Evolutionary conservation across 2,888 invertebrate genomes (phyloP).

Genomic region (Linnaemya vulpina): DNA sequence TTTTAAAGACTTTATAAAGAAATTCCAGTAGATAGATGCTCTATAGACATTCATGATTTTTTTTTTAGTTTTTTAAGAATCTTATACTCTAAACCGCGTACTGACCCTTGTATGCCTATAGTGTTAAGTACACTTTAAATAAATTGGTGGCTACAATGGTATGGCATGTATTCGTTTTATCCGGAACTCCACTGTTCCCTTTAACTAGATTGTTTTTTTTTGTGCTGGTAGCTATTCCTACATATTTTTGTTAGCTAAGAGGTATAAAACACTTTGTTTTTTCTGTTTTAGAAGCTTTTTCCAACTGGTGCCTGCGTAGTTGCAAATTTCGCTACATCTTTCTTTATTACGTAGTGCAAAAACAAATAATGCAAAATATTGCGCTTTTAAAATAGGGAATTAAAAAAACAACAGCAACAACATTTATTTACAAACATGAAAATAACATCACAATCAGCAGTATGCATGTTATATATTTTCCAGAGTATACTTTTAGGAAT

Average conservation of each 20-base stretch:
- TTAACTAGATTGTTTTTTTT: conserved; percentile 37
- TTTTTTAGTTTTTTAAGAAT: too few species aligned
- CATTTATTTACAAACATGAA: conserved; percentile 61
- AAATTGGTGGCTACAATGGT: neutral
- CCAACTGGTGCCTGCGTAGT: conserved; percentile 21
- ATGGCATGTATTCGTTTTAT: neutral
- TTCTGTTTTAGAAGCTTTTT: neutral
- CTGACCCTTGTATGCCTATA: too few species aligned
- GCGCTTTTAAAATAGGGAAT: conserved; percentile 41
- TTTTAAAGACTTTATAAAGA: too few species aligned
- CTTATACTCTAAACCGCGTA: too few species aligned
- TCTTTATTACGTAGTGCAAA: conserved; percentile 35
- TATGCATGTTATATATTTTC: neutral
- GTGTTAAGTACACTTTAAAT: too few species aligned
- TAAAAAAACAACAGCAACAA: conserved; percentile 2
- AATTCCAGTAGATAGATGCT: too few species aligned
- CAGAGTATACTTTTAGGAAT: conserved; percentile 51
- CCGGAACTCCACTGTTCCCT: neutral
- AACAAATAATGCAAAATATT: conserved; percentile 57
- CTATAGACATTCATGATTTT: too few species aligned
- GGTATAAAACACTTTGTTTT: conserved; percentile 39
- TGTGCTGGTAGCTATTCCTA: conserved; percentile 12
- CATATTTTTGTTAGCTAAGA: conserved; percentile 27
- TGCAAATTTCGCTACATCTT: conserved; percentile 53
- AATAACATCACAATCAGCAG: conserved; percentile 61